Evolutionary conservation across 1,140 invertebrate genomes (phyloP), one percentile per base, ranked within the genome.

Genomic region (Babylonia areolata): DNA sequence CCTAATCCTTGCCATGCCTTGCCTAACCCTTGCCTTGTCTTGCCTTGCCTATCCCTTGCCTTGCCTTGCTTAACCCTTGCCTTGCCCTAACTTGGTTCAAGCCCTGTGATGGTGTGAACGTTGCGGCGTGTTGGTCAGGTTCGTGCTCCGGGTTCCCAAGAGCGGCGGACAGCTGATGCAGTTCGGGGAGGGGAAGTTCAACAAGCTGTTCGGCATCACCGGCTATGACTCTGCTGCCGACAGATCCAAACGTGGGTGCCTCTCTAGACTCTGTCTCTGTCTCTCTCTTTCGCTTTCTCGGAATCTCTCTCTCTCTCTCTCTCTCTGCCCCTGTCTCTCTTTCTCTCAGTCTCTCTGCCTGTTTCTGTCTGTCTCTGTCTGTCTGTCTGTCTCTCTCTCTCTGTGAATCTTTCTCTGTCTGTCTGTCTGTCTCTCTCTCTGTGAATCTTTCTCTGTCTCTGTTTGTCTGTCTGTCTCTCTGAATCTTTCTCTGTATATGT

Each of bases 131-230:
- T n/a, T n/a, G n/a, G n/a, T n/a, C 80, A 90, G 89, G 58, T 88
- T 75, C 40, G 46, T 91, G 20, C 86, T 85, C 20, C 81, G 89
- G 23, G 89, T 90, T 82, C 78, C 82, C 64, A 89, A 91, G 51
- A 28, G 37, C 6, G 88, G 88, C 17, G 88, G 86, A 35, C 42
- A 20, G 46, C 35, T 88, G 40, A 82, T 86, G 81, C 86, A 75
- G 51, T 84, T 90, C 42, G 90, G 90, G 28, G 82, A 86, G 1
- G 75, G 75, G 2, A 71, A 78, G 33, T 91, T 92, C 69, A 90
- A 88, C 17, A 86, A 88, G 58, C 81, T 92, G 17, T 90, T 90
- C 71, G 91, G 90, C 23, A 88, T 91, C 28, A 82, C 87, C 64
- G 90, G 86, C 2, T 91, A 88, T 71, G 90, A 88, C 39, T 87